Conservation (phyloP, 2,113 vertebrate species). For the Upupa epops region DNA sequence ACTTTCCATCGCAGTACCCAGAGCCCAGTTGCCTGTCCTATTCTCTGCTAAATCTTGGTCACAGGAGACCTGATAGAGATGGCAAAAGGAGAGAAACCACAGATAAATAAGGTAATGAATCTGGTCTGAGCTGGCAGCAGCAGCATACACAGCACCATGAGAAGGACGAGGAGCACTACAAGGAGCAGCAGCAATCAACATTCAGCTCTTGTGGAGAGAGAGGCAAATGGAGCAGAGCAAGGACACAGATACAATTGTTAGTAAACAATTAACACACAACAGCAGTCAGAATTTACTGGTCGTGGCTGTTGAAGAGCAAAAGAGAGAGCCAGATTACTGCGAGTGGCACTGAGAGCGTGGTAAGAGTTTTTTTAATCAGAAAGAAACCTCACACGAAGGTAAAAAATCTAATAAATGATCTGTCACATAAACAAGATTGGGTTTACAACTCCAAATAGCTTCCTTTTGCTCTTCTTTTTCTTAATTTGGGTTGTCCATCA, state of each 20-base stretch:
- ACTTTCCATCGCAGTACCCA: conserved; percentile 18
- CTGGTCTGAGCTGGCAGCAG: not conserved
- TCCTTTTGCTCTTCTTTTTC: not conserved
- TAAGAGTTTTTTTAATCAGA: not conserved
- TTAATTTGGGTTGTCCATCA: not conserved
- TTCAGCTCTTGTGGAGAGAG: not conserved
- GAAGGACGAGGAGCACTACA: not conserved
- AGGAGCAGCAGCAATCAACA: not conserved
- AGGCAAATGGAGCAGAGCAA: not conserved
- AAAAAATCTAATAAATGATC: not conserved
- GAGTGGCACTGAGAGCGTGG: not conserved
- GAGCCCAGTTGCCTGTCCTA: not conserved
- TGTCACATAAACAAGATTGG: not conserved
- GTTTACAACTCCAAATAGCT: not conserved
- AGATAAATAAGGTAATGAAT: not conserved
- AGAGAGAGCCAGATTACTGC: not conserved
- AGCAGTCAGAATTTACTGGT: not conserved
- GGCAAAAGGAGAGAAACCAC: not conserved
- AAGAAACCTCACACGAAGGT: not conserved
- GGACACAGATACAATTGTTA: not conserved
- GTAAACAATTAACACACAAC: not conserved
- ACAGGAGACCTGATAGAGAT: not conserved
- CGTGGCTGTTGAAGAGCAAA: not conserved
- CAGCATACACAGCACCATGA: fast-evolving
- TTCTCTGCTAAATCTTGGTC: not conserved